Base-by-base conservation (phyloP, 1,140 invertebrate species). In the Thaumetopoea pityocampa region DNA sequence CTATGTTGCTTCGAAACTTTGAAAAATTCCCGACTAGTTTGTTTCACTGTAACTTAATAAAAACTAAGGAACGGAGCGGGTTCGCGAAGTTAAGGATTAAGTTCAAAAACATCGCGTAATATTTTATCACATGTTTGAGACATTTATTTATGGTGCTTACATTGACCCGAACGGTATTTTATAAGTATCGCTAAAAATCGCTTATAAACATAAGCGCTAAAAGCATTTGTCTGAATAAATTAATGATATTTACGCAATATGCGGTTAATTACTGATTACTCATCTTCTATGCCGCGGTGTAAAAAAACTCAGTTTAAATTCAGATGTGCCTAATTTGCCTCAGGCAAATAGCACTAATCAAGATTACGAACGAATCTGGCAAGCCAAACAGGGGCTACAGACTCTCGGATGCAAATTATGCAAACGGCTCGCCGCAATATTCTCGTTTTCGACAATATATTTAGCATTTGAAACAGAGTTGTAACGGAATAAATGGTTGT, bases 381-480 rank as follows among this genome's bases (percentile, higher is more conserved):
- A 15, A 37, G 17, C 18, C 51, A 61, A 66, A 54, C 52, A 52
- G 41, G 44, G 49, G 44, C 55, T 27, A 37, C 51, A 28, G 54
- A 49, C 38, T 43, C 52, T 59, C 54, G 48, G 56, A 59, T 44
- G 48, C 48, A 54, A 65, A 67, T 74, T 72, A 72, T 67, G 63
- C 61, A 70, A 74, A 78, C 62, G 49, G 51, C 49, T 50, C 40
- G 36, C 54, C 61, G 55, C 55, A 69, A 67, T 66, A 68, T 66
- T 69, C 64, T 65, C 67, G 58, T 68, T 70, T 70, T 66, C 68
- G 63, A 66, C 62, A 67, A 73, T 71, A 64, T 70, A 71, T 79
- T 79, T 73, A 70, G 67, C 70, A 76, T 76, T 69, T 68, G 59
- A 59, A 74, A 74, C 60, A 63, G 56, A 73, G 62, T 73, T 60